phyloP scores from a whole-genome alignment of 2,113 vertebrate genomes.

The Nerophis ophidion region DNA sequence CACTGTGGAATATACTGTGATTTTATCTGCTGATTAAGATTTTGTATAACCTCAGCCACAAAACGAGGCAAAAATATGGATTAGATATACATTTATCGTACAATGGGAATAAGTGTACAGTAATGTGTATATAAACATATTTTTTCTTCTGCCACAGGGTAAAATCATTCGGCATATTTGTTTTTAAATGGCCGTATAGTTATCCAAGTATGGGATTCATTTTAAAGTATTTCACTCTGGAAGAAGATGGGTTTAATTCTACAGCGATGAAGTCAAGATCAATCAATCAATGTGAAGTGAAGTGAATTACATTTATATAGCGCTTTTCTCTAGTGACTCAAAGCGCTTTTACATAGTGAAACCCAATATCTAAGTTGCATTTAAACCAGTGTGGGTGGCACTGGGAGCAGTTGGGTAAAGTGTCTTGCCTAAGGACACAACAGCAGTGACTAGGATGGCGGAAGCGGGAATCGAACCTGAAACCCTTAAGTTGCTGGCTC shows the following conservation, averaged over 20 bases:
- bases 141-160: constrained; percentile 50
- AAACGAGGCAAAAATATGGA: constrained; percentile 60
- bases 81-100: constrained; percentile 55
- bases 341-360: too few species aligned
- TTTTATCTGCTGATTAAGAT: constrained; percentile 37
- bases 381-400: too few species aligned
- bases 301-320: too few species aligned
- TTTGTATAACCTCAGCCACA: constrained; percentile 43
- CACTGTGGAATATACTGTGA: constrained; percentile 33
- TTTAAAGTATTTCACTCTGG: constrained; percentile 30
- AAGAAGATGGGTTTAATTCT: not conserved
- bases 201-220: constrained; percentile 51
- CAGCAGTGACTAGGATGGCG: too few species aligned
- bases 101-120: constrained; percentile 32
- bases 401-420: too few species aligned
- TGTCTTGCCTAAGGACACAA: too few species aligned
- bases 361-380: too few species aligned
- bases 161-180: constrained; percentile 58
- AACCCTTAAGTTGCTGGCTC: too few species aligned
- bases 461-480: too few species aligned
- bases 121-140: constrained; percentile 60
- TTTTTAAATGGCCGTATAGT: constrained; percentile 51
- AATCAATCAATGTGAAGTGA: too few species aligned
- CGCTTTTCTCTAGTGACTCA: too few species aligned
- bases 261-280: not conserved